Base-by-base conservation (phyloP, 1,140 invertebrate species). In the Goniozus legneri region DNA sequence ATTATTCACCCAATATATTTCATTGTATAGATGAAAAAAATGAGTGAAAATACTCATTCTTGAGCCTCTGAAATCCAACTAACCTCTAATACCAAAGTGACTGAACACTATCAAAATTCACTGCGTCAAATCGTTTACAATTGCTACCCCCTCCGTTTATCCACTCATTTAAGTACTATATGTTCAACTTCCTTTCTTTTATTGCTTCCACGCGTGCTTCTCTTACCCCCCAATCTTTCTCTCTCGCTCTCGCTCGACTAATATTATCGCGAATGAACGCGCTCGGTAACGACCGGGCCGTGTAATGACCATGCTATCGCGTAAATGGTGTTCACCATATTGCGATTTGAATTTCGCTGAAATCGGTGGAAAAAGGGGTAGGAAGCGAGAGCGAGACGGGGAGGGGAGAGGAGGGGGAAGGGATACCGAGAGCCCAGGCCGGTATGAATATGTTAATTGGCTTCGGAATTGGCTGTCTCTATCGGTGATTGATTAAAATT, bases 371-470 rank as follows among this genome's bases (percentile, higher is more conserved):
- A 58, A 59, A 58, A 58, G 40, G 32, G 32, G 31, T n/a, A n/a
- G n/a, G n/a, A n/a, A n/a, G n/a, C n/a, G n/a, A n/a, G n/a, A n/a
- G n/a, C n/a, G n/a, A n/a, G n/a, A n/a, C n/a, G n/a, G n/a, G n/a
- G n/a, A n/a, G n/a, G n/a, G n/a, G n/a, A n/a, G n/a, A n/a, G n/a
- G n/a, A n/a, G n/a, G n/a, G n/a, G n/a, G n/a, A n/a, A n/a, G n/a
- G n/a, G n/a, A n/a, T n/a, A n/a, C n/a, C n/a, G n/a, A n/a, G n/a
- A n/a, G n/a, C 31, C 48, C 45, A 49, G 39, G 34, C 31, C 35
- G 47, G 46, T 59, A 70, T 66, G 67, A 70, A 72, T 69, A 72
- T 72, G 68, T 72, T 72, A 72, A 71, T 72, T 72, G 68, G 56
- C 60, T 64, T 52, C 55, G 59, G 62, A 66, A 71, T 71, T 71